Evolutionary conservation across 2,797 vertebrate species (phyloP).

Genomic region (Pangasius larnaudii): DNA sequence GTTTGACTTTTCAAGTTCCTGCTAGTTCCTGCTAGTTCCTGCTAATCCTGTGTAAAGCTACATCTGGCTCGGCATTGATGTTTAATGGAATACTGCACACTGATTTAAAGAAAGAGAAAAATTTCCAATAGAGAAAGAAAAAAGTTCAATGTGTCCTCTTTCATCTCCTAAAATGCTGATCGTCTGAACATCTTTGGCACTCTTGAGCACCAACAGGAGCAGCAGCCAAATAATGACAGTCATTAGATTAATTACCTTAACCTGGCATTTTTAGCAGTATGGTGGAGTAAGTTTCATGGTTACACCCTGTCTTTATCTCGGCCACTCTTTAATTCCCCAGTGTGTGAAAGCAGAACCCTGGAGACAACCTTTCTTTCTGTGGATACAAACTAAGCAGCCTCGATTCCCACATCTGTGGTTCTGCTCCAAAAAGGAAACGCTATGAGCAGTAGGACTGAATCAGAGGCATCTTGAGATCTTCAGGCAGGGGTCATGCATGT

Average conservation of each 20-base stretch:
- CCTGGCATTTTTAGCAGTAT: slow-evolving; percentile 51
- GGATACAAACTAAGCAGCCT: slow-evolving; percentile 34
- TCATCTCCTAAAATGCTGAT: not conserved
- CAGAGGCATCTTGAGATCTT: not conserved
- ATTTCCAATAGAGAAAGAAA: not conserved
- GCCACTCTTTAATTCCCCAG: slow-evolving; percentile 20
- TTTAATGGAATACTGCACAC: not conserved
- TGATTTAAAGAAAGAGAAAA: not conserved
- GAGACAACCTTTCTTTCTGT: slow-evolving; percentile 47
- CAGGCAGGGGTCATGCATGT: not conserved
- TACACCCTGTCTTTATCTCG: slow-evolving; percentile 17
- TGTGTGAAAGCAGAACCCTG: slow-evolving; percentile 27
- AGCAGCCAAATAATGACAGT: slow-evolving; percentile 56
- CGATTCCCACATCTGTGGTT: slow-evolving; percentile 57
- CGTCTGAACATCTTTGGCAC: not conserved
- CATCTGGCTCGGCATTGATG: not conserved
- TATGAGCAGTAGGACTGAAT: not conserved
- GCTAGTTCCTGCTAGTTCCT: not conserved
- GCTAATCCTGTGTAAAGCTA: slow-evolving; percentile 25
- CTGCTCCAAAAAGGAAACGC: slow-evolving; percentile 47
- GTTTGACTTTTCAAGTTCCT: slow-evolving; percentile 29
- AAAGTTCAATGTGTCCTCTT: not conserved
- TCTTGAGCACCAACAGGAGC: slow-evolving; percentile 42
- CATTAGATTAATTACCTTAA: slow-evolving; percentile 64
- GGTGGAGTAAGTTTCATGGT: not conserved